phyloP scores from a whole-genome alignment of 2,888 invertebrate species.

The Neria commutata region DNA sequence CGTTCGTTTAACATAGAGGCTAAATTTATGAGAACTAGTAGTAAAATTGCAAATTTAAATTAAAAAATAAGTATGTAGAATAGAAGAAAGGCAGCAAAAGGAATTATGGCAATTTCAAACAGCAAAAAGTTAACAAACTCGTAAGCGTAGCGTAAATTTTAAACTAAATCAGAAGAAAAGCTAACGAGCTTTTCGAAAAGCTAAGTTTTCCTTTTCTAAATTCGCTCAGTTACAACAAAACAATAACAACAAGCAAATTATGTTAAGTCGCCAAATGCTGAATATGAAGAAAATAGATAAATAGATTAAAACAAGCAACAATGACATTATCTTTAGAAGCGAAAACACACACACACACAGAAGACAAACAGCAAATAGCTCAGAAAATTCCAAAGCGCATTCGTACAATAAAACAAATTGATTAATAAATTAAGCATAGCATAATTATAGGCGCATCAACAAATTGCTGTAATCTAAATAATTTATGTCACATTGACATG shows the following conservation, averaged over 20 bases:
- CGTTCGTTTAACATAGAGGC: no score
- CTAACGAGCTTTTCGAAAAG: no score
- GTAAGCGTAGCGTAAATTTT: slow-evolving; percentile 50
- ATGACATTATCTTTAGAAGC: no score
- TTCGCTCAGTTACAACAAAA: neutral
- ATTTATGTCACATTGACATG: slow-evolving; percentile 42
- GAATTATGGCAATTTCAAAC: slow-evolving; percentile 24
- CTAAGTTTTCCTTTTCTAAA: neutral
- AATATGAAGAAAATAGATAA: neutral
- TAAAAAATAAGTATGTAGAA: neutral
- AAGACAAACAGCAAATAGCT: neutral
- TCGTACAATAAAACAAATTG: slow-evolving; percentile 1
- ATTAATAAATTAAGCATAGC: slow-evolving; percentile 14
- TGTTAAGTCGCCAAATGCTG: no score
- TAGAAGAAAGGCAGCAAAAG: neutral
- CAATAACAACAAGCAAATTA: neutral
- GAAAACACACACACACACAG: neutral
- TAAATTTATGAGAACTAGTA: no score
- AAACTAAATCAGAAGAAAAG: no score
- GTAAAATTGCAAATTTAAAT: no score
- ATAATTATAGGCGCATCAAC: slow-evolving; percentile 21
- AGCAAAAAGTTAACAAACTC: slow-evolving; percentile 56
- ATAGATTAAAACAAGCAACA: neutral
- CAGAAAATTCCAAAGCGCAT: neutral
- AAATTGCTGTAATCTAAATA: slow-evolving; percentile 16